Conservation (phyloP, 2,888 invertebrate species). For the Ashinkailepas kermadecensis region DNA sequence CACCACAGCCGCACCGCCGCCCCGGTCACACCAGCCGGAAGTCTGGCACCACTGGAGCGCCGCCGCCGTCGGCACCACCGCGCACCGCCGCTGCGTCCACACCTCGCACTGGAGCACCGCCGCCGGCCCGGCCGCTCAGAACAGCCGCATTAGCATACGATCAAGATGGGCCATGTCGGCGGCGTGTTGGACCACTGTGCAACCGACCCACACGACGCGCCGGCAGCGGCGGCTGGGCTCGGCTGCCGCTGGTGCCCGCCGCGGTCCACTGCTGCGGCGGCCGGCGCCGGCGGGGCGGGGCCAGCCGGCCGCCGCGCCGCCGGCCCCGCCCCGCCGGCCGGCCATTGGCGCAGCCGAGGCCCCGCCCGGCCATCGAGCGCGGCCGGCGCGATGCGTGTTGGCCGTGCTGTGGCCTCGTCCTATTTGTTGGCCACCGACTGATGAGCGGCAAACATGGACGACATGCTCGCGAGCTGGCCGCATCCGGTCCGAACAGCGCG, state of each 20-base stretch:
- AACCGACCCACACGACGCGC: not conserved
- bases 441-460: constrained; percentile 16
- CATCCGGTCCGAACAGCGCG: too few relatives aligned
- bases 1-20: not conserved
- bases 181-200: not conserved
- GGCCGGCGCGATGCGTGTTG: not conserved
- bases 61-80: not conserved
- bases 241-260: not conserved
- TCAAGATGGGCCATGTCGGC: not conserved
- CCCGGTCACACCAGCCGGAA: not conserved
- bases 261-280: not conserved
- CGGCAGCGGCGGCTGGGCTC: not conserved
- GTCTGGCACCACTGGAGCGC: not conserved
- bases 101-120: not conserved
- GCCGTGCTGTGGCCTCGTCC: not conserved
- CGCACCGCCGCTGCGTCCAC: too few relatives aligned
- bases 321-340: not conserved
- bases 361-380: not conserved
- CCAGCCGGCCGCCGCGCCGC: not conserved
- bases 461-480: not conserved
- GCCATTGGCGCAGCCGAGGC: not conserved
- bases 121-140: not conserved
- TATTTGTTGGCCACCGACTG: not conserved
- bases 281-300: not conserved
- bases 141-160: not conserved